Evolutionary conservation across 2,113 vertebrate species (phyloP).

Genomic region (Daphoenositta chrysoptera): DNA sequence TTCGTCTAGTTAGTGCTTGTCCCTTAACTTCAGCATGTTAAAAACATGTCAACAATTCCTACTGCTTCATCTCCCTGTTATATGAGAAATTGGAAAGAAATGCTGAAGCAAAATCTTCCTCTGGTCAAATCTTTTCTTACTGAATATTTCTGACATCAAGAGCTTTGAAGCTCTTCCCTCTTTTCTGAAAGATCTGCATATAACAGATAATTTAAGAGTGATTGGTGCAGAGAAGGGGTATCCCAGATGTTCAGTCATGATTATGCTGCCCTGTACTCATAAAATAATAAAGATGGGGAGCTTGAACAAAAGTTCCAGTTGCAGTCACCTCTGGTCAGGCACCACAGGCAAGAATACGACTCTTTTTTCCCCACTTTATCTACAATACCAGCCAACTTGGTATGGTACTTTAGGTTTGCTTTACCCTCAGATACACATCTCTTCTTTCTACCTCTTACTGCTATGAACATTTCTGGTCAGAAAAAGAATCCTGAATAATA

Average conservation of each 20-base stretch:
- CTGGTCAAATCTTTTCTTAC: neutral
- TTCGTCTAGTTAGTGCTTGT: neutral
- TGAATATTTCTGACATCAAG: neutral
- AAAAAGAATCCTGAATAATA: neutral
- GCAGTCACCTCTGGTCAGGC: neutral
- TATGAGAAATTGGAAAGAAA: neutral
- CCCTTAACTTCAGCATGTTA: neutral
- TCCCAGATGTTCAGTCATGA: neutral
- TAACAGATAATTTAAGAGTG: neutral
- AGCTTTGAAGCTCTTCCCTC: neutral
- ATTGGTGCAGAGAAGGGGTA: neutral
- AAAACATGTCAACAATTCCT: neutral
- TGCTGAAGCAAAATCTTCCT: neutral
- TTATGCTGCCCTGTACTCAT: neutral
- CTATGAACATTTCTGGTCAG: neutral
- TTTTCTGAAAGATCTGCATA: neutral
- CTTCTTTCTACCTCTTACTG: neutral
- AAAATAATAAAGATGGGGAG: neutral
- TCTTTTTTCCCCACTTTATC: neutral
- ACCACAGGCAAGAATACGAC: neutral
- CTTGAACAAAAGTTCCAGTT: neutral
- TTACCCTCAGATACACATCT: neutral
- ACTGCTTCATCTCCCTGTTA: neutral
- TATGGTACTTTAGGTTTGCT: neutral
- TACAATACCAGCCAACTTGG: neutral